Conservation (phyloP, 2,888 invertebrate genomes). For the Augochlorella aurata region DNA sequence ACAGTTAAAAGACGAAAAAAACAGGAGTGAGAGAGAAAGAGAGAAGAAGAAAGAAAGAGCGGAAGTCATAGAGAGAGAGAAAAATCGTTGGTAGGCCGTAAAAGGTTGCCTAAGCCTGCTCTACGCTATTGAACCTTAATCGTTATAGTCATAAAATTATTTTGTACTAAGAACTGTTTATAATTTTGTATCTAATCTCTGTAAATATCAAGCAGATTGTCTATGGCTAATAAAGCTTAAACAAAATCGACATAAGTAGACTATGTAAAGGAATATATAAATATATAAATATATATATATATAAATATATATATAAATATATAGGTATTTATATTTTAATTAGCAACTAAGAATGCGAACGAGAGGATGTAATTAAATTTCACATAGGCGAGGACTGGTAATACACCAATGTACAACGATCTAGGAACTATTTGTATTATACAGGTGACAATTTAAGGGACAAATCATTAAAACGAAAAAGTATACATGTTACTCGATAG, state of each 20-base stretch:
- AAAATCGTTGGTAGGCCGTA: slow-evolving; percentile 41
- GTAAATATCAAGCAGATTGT: slow-evolving; percentile 77
- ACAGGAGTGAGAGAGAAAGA: not conserved
- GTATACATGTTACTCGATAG: slow-evolving; percentile 73
- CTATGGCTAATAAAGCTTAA: slow-evolving; percentile 68
- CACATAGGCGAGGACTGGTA: slow-evolving; percentile 67
- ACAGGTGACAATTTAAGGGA: slow-evolving; percentile 71
- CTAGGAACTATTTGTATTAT: slow-evolving; percentile 77
- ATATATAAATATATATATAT: slow-evolving; percentile 47
- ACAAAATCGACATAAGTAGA: slow-evolving; percentile 66
- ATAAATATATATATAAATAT: slow-evolving; percentile 45
- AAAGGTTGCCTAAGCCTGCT: slow-evolving; percentile 63
- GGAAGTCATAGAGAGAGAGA: not conserved
- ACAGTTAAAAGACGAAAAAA: not conserved
- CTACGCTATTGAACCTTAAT: slow-evolving; percentile 76
- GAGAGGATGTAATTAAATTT: slow-evolving; percentile 71
- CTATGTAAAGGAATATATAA: slow-evolving; percentile 57
- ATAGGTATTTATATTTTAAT: slow-evolving; percentile 72
- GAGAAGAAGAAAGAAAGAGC: not conserved
- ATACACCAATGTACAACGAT: slow-evolving; percentile 80
- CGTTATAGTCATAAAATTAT: slow-evolving; percentile 78
- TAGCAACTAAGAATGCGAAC: slow-evolving; percentile 65
- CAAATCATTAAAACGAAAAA: slow-evolving; percentile 67
- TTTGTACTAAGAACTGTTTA: slow-evolving; percentile 79
- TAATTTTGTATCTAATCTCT: slow-evolving; percentile 80